Evolutionary conservation across 2,113 vertebrate genomes (phyloP).

Genomic region (Cynocephalus volans): DNA sequence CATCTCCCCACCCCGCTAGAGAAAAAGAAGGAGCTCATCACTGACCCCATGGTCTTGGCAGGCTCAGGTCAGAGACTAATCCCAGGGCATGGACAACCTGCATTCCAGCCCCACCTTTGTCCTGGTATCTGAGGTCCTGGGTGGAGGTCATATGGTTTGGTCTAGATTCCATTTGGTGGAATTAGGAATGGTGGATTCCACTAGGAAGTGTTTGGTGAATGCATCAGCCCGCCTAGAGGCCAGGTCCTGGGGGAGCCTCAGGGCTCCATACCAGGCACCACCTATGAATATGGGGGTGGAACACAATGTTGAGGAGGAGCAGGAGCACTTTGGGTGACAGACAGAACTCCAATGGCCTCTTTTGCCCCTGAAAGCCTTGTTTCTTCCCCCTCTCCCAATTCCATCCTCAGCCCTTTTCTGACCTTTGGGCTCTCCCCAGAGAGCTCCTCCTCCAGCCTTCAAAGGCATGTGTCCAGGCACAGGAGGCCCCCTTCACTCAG

Average conservation of each 20-base stretch:
- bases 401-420: background rate
- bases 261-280: background rate
- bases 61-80: background rate
- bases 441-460: background rate
- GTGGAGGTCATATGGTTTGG: background rate
- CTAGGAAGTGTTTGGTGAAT: background rate
- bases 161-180: background rate
- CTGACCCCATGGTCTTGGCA: background rate
- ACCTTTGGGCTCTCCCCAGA: background rate
- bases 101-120: background rate
- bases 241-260: background rate
- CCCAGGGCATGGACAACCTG: background rate
- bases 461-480: background rate
- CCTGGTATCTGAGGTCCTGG: background rate
- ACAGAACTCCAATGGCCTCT: background rate
- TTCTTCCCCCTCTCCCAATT: background rate
- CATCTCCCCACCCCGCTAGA: background rate
- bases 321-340: background rate
- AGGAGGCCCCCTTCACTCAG: no score
- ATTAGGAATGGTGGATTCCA: background rate
- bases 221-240: background rate
- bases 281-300: background rate
- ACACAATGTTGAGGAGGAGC: background rate
- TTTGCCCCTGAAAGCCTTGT: background rate
- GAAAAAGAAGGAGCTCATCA: background rate